A percentile compares a stretch with the other conserved stretches of the same genome.
phyloP scores from a whole-genome alignment of 2,113 vertebrate genomes.

The Mesitornis unicolor region DNA sequence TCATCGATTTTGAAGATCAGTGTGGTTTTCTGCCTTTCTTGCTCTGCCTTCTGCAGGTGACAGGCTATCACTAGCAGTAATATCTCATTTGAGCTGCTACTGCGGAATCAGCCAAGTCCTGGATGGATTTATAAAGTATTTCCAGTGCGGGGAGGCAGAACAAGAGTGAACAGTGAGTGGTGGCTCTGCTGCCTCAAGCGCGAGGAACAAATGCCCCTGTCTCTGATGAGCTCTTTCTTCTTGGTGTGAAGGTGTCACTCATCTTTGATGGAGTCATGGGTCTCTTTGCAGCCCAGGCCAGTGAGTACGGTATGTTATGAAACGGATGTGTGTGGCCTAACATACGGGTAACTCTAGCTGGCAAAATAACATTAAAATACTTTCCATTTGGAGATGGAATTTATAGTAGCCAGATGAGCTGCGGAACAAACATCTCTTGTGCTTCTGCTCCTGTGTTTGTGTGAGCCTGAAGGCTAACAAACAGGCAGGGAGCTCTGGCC shows the following conservation, averaged over 20 bases:
- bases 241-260: not conserved
- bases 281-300: not conserved
- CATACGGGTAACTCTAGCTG: constrained; percentile 32
- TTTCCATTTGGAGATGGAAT: constrained; percentile 62
- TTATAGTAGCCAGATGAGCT: constrained; percentile 55
- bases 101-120: not conserved
- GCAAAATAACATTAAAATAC: constrained; percentile 53
- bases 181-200: not conserved
- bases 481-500: constrained; percentile 52
- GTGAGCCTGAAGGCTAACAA: constrained; percentile 60
- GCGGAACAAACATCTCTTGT: constrained; percentile 56
- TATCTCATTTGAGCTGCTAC: not conserved
- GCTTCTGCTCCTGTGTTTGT: constrained; percentile 43
- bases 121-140: not conserved
- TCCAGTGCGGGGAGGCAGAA: not conserved
- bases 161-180: not conserved
- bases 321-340: constrained; percentile 41
- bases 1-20: not conserved
- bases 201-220: accelerated
- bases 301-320: not conserved
- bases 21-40: not conserved
- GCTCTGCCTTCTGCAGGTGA: not conserved
- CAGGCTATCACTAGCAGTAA: not conserved
- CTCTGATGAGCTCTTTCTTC: not conserved
- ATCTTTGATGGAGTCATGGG: not conserved